Percentiles rank a stretch among this genome's conserved stretches.
These are phyloP conservation scores for Cephalopholis sonnerati DNA, from an alignment of 2,113 vertebrate species.

Conservation along the genomic window DNA sequence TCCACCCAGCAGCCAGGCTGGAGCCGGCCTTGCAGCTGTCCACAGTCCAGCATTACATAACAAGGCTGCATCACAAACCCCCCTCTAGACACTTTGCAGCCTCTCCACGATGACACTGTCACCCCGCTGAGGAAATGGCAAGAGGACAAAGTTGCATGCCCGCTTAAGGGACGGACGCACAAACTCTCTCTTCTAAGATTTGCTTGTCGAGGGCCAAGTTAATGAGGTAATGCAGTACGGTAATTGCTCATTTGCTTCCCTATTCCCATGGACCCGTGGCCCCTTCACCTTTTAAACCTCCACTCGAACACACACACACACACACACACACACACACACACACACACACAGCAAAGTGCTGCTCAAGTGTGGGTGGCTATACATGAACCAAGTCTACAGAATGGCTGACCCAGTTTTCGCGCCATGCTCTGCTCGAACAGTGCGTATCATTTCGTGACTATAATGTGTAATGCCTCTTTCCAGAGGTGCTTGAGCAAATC, in stretches of 20 bases:
- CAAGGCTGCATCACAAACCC: slow-evolving; percentile 59
- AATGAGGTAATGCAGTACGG: slow-evolving; percentile 50
- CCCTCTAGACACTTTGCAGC: slow-evolving; percentile 59
- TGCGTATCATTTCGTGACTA: background rate
- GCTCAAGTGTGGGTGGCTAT: slow-evolving; percentile 20
- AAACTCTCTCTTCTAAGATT: slow-evolving; percentile 19
- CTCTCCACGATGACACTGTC: slow-evolving; percentile 62
- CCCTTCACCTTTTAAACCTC: slow-evolving; percentile 40
- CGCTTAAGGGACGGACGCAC: slow-evolving; percentile 21
- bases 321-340: background rate
- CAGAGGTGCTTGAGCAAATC: background rate
- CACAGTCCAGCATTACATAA: slow-evolving; percentile 74
- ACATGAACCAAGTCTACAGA: slow-evolving; percentile 33
- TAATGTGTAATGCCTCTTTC: background rate
- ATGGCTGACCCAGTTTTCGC: slow-evolving; percentile 55
- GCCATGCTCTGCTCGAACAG: background rate
- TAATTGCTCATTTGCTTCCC: slow-evolving; percentile 61
- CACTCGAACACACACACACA: slow-evolving; percentile 26
- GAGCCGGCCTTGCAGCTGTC: slow-evolving; percentile 73
- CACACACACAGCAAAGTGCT: background rate
- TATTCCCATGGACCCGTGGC: slow-evolving; percentile 24
- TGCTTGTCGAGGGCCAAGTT: slow-evolving; percentile 34
- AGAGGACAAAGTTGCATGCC: slow-evolving; percentile 54
- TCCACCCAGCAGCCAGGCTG: slow-evolving; percentile 60
- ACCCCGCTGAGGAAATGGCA: slow-evolving; percentile 52